Conservation (phyloP, 2,888 invertebrate genomes). For the Onthophagus sagittarius region DNA sequence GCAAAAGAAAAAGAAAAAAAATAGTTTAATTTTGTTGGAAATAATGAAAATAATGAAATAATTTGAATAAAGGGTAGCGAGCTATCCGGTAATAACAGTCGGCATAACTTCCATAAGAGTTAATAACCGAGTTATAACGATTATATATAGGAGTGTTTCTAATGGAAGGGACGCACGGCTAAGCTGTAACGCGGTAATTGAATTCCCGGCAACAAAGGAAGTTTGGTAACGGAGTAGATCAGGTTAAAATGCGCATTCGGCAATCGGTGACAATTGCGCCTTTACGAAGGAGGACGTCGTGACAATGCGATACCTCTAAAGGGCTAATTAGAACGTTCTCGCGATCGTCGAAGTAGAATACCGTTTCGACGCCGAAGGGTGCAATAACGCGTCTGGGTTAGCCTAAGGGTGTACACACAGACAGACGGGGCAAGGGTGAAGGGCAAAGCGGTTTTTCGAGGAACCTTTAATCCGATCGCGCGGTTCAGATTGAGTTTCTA, state of each 20-base stretch:
- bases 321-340: neutral
- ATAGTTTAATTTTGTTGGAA: no score
- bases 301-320: neutral
- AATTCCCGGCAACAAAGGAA: neutral
- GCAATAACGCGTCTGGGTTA: neutral
- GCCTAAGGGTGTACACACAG: neutral
- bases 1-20: neutral
- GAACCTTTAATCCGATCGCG: constrained; percentile 35
- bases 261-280: neutral
- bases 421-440: neutral
- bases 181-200: neutral
- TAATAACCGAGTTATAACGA: neutral
- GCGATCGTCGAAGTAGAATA: neutral
- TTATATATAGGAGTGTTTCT: neutral
- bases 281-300: neutral
- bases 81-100: neutral
- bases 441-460: constrained; percentile 34
- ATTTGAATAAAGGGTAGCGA: neutral
- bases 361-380: neutral
- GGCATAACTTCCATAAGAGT: neutral
- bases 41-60: neutral
- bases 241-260: neutral
- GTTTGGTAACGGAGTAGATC: neutral
- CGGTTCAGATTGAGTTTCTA: constrained; percentile 34
- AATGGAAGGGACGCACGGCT: neutral